A percentile compares a stretch with the other conserved stretches of the same genome.
Conservation (phyloP, 1,140 invertebrate genomes). For the Aphaenogaster rudis region DNA sequence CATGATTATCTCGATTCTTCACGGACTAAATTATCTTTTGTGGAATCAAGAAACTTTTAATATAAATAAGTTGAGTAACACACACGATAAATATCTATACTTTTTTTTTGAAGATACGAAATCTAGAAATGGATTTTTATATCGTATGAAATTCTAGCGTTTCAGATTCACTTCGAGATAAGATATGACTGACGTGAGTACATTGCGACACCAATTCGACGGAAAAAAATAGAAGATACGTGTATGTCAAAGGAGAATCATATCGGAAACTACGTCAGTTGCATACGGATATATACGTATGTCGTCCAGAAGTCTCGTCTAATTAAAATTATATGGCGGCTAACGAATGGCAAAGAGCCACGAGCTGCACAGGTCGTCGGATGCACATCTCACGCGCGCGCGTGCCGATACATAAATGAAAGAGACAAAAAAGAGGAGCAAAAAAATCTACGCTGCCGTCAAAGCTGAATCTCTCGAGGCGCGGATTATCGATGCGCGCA, state of each 20-base stretch:
- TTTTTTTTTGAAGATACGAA: background rate
- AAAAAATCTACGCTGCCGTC: slow-evolving; percentile 34
- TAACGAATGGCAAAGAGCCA: slow-evolving; percentile 50
- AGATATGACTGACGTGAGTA: background rate
- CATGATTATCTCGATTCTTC: slow-evolving; percentile 9
- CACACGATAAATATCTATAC: background rate
- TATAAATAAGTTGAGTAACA: background rate
- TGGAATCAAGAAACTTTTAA: background rate
- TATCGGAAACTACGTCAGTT: slow-evolving; percentile 8
- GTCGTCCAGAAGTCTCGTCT: slow-evolving; percentile 67
- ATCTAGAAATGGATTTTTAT: background rate
- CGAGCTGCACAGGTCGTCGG: slow-evolving; percentile 23
- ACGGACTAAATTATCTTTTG: background rate
- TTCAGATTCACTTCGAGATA: background rate
- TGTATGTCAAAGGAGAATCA: background rate
- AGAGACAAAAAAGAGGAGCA: slow-evolving; percentile 49
- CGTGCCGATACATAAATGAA: slow-evolving; percentile 57
- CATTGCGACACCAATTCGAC: background rate
- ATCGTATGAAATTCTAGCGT: background rate
- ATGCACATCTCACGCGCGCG: slow-evolving; percentile 28
- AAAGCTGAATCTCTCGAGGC: slow-evolving; percentile 58
- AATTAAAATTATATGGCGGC: slow-evolving; percentile 74
- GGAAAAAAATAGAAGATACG: background rate
- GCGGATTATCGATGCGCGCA: slow-evolving; percentile 61
- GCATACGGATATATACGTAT: slow-evolving; percentile 25